These are phyloP conservation scores for Corynorhinus townsendii DNA, from an alignment of 2,113 vertebrate species.

Conservation along the genomic window DNA sequence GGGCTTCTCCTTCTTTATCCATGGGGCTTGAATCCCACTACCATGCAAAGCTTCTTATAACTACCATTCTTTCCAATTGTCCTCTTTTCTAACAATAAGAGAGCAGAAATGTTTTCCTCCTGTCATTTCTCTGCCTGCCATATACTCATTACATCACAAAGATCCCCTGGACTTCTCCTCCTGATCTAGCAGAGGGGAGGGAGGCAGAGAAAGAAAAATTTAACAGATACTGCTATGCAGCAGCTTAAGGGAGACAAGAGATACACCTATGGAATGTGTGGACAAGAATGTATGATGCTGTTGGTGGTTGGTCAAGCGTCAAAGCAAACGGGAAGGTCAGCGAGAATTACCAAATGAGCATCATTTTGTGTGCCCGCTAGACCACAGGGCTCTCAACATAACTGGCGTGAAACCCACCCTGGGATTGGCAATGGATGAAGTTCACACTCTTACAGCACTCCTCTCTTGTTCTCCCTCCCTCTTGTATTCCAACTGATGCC, in stretches of 20 bases:
- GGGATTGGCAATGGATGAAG: background rate
- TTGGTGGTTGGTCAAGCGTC: background rate
- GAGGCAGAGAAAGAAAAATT: background rate
- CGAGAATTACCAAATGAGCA: background rate
- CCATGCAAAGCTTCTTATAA: too few species aligned
- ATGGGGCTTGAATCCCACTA: background rate
- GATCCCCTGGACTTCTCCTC: background rate
- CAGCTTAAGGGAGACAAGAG: background rate
- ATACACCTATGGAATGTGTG: background rate
- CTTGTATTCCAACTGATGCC: background rate
- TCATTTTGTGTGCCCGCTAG: background rate
- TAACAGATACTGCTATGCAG: background rate
- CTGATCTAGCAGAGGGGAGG: background rate
- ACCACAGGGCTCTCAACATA: accelerated
- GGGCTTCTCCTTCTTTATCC: background rate
- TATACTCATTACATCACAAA: background rate
- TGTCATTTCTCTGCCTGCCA: background rate
- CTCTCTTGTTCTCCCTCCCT: background rate
- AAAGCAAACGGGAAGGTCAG: background rate
- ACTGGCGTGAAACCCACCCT: too few species aligned
- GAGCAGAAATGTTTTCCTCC: background rate
- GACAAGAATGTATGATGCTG: background rate
- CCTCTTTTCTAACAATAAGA: background rate
- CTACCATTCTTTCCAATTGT: background rate
- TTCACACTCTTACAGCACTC: background rate